Percentiles rank a stretch among this genome's conserved stretches.
Evolutionary conservation across 1,140 invertebrate genomes (phyloP).

Genomic region (Ips typographus): DNA sequence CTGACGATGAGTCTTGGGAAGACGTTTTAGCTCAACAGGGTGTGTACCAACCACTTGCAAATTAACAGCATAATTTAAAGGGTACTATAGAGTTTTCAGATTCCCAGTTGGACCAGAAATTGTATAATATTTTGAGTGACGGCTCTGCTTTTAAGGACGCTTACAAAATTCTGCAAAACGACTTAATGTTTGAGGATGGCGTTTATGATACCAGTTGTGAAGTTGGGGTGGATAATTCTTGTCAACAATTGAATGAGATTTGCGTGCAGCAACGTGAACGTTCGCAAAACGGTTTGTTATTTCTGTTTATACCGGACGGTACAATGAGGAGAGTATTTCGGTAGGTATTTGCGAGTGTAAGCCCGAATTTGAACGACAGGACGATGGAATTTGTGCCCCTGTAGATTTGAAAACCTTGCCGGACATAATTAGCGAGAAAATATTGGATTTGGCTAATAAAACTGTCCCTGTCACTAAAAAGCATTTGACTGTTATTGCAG

Average conservation of each 20-base stretch:
- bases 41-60: conserved; percentile 13
- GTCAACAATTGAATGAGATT: conserved; percentile 58
- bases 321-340: background rate
- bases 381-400: conserved; percentile 53
- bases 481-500: conserved; percentile 75
- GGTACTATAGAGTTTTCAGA: conserved; percentile 35
- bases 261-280: conserved; percentile 62
- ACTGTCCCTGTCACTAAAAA: conserved; percentile 54
- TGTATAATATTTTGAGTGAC: conserved; percentile 41
- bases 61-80: conserved; percentile 1
- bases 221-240: conserved; percentile 50
- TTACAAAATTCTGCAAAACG: conserved; percentile 45
- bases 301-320: background rate
- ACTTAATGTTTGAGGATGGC: conserved; percentile 38
- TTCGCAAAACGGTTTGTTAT: conserved; percentile 48
- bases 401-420: conserved; percentile 34
- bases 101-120: conserved; percentile 36
- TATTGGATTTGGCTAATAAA: conserved; percentile 48
- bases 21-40: conserved; percentile 53
- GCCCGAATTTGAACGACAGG: conserved; percentile 59
- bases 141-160: conserved; percentile 37
- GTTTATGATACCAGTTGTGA: conserved; percentile 49
- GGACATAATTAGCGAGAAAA: conserved; percentile 48
- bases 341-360: conserved; percentile 69
- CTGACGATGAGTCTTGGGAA: conserved; percentile 58